These are phyloP conservation scores for Drosophila paracracens DNA, from an alignment of 2,888 invertebrate genomes.

Conservation along the genomic window DNA sequence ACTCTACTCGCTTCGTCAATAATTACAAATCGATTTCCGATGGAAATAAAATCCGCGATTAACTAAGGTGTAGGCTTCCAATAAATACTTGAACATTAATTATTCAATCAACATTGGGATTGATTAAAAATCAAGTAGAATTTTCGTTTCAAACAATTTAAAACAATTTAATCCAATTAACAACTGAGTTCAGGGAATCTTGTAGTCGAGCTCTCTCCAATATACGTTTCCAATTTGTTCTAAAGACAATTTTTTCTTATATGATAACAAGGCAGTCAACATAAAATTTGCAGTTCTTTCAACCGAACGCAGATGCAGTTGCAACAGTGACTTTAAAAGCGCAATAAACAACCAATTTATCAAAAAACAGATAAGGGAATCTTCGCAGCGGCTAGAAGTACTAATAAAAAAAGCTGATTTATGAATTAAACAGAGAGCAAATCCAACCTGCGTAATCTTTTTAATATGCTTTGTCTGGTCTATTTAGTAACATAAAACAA, in stretches of 20 bases:
- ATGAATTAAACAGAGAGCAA: background rate
- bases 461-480: conserved; percentile 10
- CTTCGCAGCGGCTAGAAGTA: background rate
- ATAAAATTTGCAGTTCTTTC: background rate
- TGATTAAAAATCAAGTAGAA: background rate
- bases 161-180: no score
- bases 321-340: background rate
- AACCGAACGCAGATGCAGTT: background rate
- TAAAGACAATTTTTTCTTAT: background rate
- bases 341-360: background rate
- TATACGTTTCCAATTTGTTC: background rate
- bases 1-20: background rate
- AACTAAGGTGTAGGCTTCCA: background rate
- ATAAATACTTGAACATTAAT: background rate
- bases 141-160: background rate
- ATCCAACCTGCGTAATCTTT: conserved; percentile 16
- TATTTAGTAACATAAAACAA: background rate
- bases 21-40: background rate
- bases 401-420: conserved; percentile 21
- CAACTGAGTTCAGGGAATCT: background rate
- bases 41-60: background rate
- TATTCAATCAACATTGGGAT: background rate
- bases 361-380: conserved; percentile 5
- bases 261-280: background rate
- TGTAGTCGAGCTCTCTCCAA: background rate